phyloP scores from a whole-genome alignment of 2,888 invertebrate genomes.

The Lottia scabra region DNA sequence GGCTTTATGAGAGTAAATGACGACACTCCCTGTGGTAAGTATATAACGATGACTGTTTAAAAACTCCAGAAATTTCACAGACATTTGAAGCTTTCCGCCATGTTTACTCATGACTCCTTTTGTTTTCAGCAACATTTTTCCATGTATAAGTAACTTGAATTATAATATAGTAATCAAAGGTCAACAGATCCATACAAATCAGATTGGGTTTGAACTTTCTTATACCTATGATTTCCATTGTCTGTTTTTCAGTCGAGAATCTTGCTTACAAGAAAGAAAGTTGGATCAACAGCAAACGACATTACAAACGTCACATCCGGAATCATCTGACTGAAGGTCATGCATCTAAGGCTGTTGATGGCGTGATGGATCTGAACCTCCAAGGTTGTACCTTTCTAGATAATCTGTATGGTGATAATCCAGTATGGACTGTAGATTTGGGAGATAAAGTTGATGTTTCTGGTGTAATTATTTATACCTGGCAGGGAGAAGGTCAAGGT shows the following conservation, averaged over 20 bases:
- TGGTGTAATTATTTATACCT: slow-evolving; percentile 72
- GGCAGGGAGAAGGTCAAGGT: slow-evolving; percentile 71
- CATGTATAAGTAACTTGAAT: not conserved
- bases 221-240: too few species aligned
- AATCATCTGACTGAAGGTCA: slow-evolving; percentile 61
- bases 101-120: too few species aligned
- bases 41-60: not conserved
- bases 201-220: too few species aligned
- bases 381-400: slow-evolving; percentile 72
- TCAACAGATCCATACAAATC: not conserved
- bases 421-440: slow-evolving; percentile 73
- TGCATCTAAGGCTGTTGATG: slow-evolving; percentile 72
- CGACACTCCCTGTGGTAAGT: slow-evolving; percentile 72
- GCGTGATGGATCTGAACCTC: slow-evolving; percentile 68
- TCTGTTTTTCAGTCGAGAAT: slow-evolving; percentile 70
- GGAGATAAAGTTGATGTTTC: slow-evolving; percentile 68
- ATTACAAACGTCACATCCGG: slow-evolving; percentile 70
- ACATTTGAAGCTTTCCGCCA: too few species aligned
- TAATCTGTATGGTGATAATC: slow-evolving; percentile 72
- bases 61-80: too few species aligned
- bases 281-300: slow-evolving; percentile 70
- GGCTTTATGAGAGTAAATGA: slow-evolving; percentile 72
- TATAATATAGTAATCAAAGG: too few species aligned
- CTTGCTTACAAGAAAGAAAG: slow-evolving; percentile 71
- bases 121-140: too few species aligned